Percentiles rank a stretch among this genome's conserved stretches.
phyloP scores from a whole-genome alignment of 2,888 invertebrate species.

The Adelphocoris suturalis region DNA sequence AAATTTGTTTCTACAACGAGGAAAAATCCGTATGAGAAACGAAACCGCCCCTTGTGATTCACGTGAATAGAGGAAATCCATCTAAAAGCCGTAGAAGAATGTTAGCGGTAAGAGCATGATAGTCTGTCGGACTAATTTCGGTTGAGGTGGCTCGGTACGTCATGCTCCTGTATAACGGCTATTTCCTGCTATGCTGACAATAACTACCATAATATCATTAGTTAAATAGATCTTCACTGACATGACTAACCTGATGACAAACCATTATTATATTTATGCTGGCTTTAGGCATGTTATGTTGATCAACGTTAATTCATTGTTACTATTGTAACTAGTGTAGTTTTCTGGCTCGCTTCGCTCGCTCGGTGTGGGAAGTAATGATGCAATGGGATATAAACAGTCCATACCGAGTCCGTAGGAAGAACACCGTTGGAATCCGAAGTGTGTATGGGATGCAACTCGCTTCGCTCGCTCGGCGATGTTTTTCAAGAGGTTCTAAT shows the following conservation, averaged over 20 bases:
- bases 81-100: constrained; percentile 12
- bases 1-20: constrained; percentile 30
- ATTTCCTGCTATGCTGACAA: background rate
- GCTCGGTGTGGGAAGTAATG: no score
- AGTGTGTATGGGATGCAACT: no score
- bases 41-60: constrained; percentile 27
- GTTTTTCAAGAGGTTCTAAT: no score
- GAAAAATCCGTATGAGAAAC: constrained; percentile 47
- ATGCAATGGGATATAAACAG: no score
- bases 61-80: constrained; percentile 53
- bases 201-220: no score
- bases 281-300: background rate
- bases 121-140: constrained; percentile 15
- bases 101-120: constrained; percentile 48
- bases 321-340: no score
- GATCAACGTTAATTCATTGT: background rate
- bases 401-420: no score
- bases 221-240: background rate
- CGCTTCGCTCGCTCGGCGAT: no score
- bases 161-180: constrained; percentile 13
- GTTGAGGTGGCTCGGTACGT: constrained; percentile 15
- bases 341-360: no score
- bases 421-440: no score
- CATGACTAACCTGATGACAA: background rate
- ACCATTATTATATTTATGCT: background rate